Evolutionary conservation across 2,113 vertebrate species (phyloP).

Genomic region (Oncorhynchus masou): DNA sequence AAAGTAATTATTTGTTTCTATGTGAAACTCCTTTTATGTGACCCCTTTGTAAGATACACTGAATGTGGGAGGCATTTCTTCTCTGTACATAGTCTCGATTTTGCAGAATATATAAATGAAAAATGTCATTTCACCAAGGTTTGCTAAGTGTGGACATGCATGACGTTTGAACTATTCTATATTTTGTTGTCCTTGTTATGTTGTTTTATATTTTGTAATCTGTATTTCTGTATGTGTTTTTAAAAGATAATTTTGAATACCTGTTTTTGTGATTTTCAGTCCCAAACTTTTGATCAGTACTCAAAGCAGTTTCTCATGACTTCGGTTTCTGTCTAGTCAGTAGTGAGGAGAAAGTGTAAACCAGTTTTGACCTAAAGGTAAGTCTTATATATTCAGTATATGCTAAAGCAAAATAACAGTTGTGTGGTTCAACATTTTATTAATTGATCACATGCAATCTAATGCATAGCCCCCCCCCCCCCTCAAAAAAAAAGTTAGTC

Average conservation of each 20-base stretch:
- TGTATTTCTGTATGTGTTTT: constrained; percentile 73
- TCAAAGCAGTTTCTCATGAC: not conserved
- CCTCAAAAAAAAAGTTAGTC: no score
- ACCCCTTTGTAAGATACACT: constrained; percentile 67
- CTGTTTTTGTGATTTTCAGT: constrained; percentile 60
- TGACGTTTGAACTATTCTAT: constrained; percentile 59
- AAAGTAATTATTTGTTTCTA: constrained; percentile 68
- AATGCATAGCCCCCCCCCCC: no score
- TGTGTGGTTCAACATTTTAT: not conserved
- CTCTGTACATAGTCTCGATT: constrained; percentile 63
- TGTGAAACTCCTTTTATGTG: constrained; percentile 67
- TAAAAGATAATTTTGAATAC: constrained; percentile 71
- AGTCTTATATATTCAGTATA: no score
- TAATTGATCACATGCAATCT: not conserved
- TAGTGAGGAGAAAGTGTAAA: no score
- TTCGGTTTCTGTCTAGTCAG: no score
- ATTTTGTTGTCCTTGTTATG: constrained; percentile 69
- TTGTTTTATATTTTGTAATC: constrained; percentile 73
- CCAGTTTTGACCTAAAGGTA: no score
- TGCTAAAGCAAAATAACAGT: no score
- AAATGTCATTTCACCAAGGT: constrained; percentile 48
- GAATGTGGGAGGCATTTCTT: constrained; percentile 28
- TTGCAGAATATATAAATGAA: constrained; percentile 4
- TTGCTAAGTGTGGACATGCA: constrained; percentile 62
- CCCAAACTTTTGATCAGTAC: constrained; percentile 28